Evolutionary conservation across 2,797 vertebrate genomes (phyloP).

Genomic region (Enteromius radiatus): DNA sequence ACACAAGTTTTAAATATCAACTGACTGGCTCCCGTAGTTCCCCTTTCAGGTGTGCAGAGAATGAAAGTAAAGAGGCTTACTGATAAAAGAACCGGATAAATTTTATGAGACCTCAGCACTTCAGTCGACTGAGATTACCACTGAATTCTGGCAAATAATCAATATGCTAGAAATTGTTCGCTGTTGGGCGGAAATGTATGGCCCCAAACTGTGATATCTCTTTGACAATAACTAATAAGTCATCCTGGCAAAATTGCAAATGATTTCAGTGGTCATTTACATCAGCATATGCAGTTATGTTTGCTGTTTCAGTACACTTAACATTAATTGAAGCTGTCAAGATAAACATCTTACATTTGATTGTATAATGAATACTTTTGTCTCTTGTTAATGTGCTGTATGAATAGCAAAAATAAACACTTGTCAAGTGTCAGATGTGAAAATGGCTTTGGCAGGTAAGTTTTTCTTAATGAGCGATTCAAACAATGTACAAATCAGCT

Average conservation of each 20-base stretch:
- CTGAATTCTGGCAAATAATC: not conserved
- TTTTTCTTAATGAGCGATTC: not conserved
- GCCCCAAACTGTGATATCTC: not conserved
- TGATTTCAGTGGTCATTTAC: not conserved
- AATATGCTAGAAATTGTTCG: not conserved
- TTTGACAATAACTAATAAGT: constrained; percentile 21
- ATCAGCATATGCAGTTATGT: too few relatives aligned
- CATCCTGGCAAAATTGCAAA: not conserved
- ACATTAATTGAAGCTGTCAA: not conserved
- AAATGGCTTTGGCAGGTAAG: not conserved
- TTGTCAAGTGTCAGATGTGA: too few relatives aligned
- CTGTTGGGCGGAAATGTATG: not conserved
- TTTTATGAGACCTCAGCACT: constrained; percentile 55
- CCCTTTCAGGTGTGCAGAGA: constrained; percentile 74
- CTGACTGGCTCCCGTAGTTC: constrained; percentile 79
- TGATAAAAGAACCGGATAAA: constrained; percentile 58
- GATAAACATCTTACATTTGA: not conserved
- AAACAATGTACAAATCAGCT: not conserved
- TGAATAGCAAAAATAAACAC: not conserved
- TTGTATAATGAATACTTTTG: not conserved
- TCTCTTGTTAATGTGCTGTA: not conserved
- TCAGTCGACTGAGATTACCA: constrained; percentile 65
- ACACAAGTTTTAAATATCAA: constrained; percentile 84
- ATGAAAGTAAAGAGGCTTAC: constrained; percentile 49
- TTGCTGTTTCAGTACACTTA: not conserved